These are phyloP conservation scores for Cotesia glomerata DNA, from an alignment of 1,140 invertebrate species.

Conservation along the genomic window DNA sequence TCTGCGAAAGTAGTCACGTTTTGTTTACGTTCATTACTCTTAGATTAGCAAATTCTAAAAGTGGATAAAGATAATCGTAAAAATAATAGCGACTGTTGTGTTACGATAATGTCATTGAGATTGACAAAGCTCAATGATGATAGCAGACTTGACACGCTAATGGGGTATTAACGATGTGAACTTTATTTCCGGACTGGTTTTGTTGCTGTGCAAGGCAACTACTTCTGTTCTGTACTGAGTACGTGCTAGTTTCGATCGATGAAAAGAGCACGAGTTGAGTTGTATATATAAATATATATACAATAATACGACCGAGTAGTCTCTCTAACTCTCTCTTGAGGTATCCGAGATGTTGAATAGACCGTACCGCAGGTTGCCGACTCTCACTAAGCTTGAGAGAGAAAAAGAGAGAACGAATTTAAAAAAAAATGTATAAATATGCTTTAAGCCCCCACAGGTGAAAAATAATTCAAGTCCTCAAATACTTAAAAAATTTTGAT, in stretches of 20 bases:
- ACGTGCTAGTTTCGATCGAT: conserved; percentile 21
- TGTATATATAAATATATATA: no score
- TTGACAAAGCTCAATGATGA: no score
- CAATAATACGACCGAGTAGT: no score
- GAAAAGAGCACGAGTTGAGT: neutral
- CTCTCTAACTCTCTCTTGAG: no score
- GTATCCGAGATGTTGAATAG: conserved; percentile 3
- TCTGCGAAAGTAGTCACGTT: no score
- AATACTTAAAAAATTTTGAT: neutral
- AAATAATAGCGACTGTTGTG: neutral
- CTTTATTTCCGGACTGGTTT: conserved; percentile 26
- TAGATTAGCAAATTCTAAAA: no score
- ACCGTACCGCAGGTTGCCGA: neutral
- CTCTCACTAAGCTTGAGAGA: neutral
- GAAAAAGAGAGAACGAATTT: neutral
- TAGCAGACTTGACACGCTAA: conserved; percentile 7
- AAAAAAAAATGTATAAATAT: neutral
- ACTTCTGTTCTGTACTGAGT: neutral
- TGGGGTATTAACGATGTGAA: conserved; percentile 25
- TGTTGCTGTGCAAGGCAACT: conserved; percentile 8
- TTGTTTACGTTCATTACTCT: no score
- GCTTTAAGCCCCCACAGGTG: neutral
- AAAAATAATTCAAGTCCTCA: neutral
- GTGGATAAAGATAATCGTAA: neutral
- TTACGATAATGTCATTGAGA: no score